Conservation (phyloP, 2,797 vertebrate species). For the Lagorchestes hirsutus region DNA sequence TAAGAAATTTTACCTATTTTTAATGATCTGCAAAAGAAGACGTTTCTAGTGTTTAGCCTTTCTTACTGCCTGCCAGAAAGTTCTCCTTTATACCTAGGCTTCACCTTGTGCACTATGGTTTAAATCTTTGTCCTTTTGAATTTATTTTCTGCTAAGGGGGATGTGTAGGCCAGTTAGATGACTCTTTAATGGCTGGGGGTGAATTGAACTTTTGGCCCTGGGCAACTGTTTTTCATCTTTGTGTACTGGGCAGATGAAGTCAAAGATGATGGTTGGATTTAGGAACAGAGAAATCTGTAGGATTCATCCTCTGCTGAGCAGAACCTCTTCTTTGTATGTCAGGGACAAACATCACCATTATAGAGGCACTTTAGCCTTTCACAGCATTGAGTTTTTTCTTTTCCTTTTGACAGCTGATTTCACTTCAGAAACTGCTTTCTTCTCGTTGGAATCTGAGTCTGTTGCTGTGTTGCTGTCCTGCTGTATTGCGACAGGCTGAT, state of each 20-base stretch:
- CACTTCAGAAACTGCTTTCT: conserved; percentile 10
- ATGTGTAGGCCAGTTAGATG: background rate
- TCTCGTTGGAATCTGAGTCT: conserved; percentile 39
- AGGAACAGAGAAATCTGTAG: background rate
- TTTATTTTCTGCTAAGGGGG: background rate
- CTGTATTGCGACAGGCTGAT: conserved; percentile 40
- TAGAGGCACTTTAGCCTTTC: conserved; percentile 13
- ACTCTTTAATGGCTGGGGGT: background rate
- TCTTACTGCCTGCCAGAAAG: background rate
- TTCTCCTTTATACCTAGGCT: background rate
- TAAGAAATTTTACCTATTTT: background rate
- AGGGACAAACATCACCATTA: background rate
- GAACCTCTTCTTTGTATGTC: background rate
- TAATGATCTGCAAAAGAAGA: conserved; percentile 22
- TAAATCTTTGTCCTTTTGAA: background rate
- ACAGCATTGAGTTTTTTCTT: conserved; percentile 10
- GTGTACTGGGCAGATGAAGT: background rate
- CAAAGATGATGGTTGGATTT: background rate
- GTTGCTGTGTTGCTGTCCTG: conserved; percentile 30
- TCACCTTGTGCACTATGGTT: background rate
- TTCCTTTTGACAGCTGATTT: conserved; percentile 22
- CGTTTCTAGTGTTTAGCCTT: background rate
- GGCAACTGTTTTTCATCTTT: background rate
- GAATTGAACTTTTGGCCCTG: background rate
- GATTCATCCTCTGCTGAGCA: background rate